Evolutionary conservation across 2,888 invertebrate genomes (phyloP).

Genomic region (Leptopilina drosophilae): DNA sequence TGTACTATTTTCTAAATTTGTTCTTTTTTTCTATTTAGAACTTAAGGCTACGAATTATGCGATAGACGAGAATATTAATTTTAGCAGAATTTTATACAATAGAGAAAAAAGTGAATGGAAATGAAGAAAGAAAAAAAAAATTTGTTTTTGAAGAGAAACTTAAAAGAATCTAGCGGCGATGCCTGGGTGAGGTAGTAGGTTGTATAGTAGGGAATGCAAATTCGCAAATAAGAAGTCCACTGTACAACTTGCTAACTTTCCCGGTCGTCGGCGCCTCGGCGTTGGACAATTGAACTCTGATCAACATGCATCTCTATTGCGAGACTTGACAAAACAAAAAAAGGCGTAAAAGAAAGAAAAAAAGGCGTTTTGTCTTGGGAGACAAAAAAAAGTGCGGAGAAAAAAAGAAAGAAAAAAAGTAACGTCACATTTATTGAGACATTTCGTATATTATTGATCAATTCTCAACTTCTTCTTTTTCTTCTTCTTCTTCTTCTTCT

Average conservation of each 20-base stretch:
- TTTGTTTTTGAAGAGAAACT: slow-evolving; percentile 24
- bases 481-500: too few relatives aligned
- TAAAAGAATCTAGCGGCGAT: slow-evolving; percentile 72
- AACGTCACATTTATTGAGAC: not conserved
- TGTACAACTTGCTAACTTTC: slow-evolving; percentile 99
- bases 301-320: slow-evolving; percentile 9
- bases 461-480: too few relatives aligned
- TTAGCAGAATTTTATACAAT: not conserved
- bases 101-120: slow-evolving; percentile 52
- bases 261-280: slow-evolving; percentile 80
- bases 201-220: slow-evolving; percentile 94
- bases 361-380: not conserved
- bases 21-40: too few relatives aligned
- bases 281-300: slow-evolving; percentile 54
- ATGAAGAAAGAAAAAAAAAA: slow-evolving; percentile 54
- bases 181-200: slow-evolving; percentile 98
- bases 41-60: too few relatives aligned
- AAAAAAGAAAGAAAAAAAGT: not conserved
- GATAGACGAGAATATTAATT: too few relatives aligned
- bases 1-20: too few relatives aligned
- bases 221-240: slow-evolving; percentile 91
- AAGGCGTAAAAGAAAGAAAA: slow-evolving; percentile 35
- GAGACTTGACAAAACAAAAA: not conserved
- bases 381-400: not conserved
- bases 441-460: too few relatives aligned